Base-by-base conservation (phyloP, 2,113 vertebrate genomes). In the Dasypus novemcinctus region DNA sequence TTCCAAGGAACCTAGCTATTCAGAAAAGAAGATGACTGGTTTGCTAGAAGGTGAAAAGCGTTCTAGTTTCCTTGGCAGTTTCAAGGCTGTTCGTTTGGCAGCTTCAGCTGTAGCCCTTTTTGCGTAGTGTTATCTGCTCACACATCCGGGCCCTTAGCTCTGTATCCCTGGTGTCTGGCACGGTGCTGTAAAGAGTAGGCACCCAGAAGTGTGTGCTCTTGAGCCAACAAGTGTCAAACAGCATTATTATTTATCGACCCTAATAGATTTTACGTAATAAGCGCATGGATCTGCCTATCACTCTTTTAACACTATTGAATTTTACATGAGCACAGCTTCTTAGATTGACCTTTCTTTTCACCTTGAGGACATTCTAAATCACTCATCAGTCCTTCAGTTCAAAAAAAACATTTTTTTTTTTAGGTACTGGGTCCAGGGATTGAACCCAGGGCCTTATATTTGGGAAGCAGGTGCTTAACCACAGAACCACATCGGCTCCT, bases 111-210 rank as follows among this genome's bases (percentile, higher is more conserved):
- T 36, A 89, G 54, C 20, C 27, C 21, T 17, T 64, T 88, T 54
- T 20, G 61, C 25, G 4, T 4, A n/a, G 71, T 1, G 29, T 57
- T 17, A 10, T 4, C 15, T 54, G 81, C 82, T 76, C 54, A 2
- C 57, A 18, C 4, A 71, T 29, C 46, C 72, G 52, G 33, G 20
- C 10, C 5, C 85, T 18, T 61, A 43, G 54, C 66, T 64, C 31
- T 18, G 59, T 11, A 68, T 69, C 61, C n/a, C 81, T 71, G 61
- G 20, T 4, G 49, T 49, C 36, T 57, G 18, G 43, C 85, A 23
- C 0, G 0, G 13, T 15, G 29, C 80, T 54, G 1, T 23, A n/a
- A 38, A 20, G 3, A 52, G 69, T 8, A 38, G 31, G 63, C 13
- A 8, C 23, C 68, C 46, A 41, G 0, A 38, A 46, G 29, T 71